A percentile compares a stretch with the other conserved stretches of the same genome.
Conservation (phyloP, 2,797 vertebrate species). For the Microctenopoma stevenorrisi region DNA sequence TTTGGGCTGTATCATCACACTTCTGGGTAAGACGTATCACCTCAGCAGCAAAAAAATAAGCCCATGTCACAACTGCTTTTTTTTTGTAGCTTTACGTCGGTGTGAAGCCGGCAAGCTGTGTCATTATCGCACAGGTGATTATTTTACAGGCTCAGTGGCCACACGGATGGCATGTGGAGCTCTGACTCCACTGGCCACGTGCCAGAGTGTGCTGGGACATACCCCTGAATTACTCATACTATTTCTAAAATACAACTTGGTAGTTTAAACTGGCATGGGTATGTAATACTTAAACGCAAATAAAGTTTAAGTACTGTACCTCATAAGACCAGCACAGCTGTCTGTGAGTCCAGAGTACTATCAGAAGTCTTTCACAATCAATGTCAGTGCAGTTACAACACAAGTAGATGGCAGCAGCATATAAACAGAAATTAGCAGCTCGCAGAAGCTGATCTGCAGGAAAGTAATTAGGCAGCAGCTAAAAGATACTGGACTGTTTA, state of each 20-base stretch:
- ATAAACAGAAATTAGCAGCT: slow-evolving; percentile 11
- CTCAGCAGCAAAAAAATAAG: slow-evolving; percentile 14
- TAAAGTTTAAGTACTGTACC: no score
- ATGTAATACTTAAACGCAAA: no score
- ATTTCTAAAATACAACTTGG: not conserved
- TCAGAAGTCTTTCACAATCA: slow-evolving; percentile 14
- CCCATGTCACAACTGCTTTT: not conserved
- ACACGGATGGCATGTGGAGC: no score
- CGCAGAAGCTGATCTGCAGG: not conserved
- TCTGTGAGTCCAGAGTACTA: slow-evolving; percentile 1
- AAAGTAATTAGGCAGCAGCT: slow-evolving; percentile 10
- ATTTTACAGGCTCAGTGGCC: not conserved
- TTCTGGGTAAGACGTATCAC: slow-evolving; percentile 87
- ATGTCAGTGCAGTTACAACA: slow-evolving; percentile 7
- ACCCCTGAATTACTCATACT: not conserved
- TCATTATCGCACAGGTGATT: not conserved
- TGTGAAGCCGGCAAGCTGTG: not conserved
- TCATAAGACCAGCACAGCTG: no score
- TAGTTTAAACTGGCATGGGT: no score
- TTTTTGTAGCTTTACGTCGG: not conserved
- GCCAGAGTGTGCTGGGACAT: no score
- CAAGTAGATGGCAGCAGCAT: slow-evolving; percentile 6
- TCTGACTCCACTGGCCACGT: no score
- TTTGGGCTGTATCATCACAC: slow-evolving; percentile 92
- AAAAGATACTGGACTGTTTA: slow-evolving; percentile 10